Conservation (phyloP, 2,113 vertebrate species). For the Muscicapa adusta region DNA sequence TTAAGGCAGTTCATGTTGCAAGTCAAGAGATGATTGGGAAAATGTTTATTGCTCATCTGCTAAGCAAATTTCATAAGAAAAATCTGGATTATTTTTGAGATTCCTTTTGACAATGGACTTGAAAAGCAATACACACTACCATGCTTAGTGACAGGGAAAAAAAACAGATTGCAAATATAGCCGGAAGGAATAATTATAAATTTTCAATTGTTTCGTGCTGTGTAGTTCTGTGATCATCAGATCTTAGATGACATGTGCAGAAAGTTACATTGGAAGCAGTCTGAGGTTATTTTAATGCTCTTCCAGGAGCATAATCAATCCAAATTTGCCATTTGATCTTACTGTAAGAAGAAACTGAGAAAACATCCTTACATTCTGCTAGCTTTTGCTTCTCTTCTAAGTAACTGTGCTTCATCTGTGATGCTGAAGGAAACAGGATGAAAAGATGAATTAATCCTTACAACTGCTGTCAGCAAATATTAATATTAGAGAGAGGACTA, state of each 20-base stretch:
- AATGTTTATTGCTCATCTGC: neutral
- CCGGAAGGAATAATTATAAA: neutral
- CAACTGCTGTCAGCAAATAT: constrained; percentile 12
- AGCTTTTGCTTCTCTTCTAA: constrained; percentile 85
- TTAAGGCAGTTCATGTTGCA: neutral
- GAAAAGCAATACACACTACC: neutral
- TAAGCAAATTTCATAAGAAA: neutral
- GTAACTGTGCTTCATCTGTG: constrained; percentile 74
- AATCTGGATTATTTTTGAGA: neutral
- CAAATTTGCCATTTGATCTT: neutral
- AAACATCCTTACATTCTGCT: constrained; percentile 79
- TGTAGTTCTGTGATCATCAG: neutral
- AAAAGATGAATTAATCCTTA: neutral
- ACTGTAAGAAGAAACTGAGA: constrained; percentile 3
- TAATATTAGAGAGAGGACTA: neutral
- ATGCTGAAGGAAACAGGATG: constrained; percentile 49
- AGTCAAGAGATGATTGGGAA: neutral
- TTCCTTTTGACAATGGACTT: neutral
- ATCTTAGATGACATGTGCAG: neutral
- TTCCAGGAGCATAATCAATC: neutral
- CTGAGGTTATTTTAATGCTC: neutral
- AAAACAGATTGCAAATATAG: neutral
- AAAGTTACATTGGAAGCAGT: neutral
- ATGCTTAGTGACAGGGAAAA: neutral
- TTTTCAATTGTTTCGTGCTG: neutral